Conservation (phyloP, 30 jellyfish, hydroid and myxozoan species). For the Aurelia coerulea region DNA sequence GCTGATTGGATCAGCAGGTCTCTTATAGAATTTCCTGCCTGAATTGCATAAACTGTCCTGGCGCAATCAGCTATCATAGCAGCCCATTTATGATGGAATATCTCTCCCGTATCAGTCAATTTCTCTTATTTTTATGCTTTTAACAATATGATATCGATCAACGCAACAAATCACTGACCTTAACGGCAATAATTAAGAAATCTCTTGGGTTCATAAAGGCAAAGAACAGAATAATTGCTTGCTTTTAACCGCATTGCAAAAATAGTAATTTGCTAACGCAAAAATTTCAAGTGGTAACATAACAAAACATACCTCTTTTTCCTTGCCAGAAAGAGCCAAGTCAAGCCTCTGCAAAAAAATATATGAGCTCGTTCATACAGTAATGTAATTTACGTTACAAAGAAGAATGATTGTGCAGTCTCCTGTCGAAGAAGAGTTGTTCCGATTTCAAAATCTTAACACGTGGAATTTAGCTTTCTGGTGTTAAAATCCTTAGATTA, state of each 20-base stretch:
- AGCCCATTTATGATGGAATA: no score
- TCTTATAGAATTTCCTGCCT: no score
- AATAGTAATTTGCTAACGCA: not conserved
- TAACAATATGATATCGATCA: no score
- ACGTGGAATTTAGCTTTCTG: not conserved
- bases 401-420: not conserved
- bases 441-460: not conserved
- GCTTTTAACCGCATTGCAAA: not conserved
- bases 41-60: no score
- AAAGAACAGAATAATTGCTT: not conserved
- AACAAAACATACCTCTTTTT: conserved; percentile 41
- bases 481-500: not conserved
- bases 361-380: not conserved
- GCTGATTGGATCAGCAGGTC: no score
- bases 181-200: no score
- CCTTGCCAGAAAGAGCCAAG: conserved; percentile 58
- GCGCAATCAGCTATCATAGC: no score
- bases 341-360: conserved; percentile 54
- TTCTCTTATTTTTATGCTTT: no score
- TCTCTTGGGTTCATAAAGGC: no score
- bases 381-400: not conserved
- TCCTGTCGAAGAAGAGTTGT: not conserved
- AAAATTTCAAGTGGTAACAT: not conserved
- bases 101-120: no score
- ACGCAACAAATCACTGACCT: no score